phyloP scores from a whole-genome alignment of 2,888 invertebrate species.

The Athalia rosae region DNA sequence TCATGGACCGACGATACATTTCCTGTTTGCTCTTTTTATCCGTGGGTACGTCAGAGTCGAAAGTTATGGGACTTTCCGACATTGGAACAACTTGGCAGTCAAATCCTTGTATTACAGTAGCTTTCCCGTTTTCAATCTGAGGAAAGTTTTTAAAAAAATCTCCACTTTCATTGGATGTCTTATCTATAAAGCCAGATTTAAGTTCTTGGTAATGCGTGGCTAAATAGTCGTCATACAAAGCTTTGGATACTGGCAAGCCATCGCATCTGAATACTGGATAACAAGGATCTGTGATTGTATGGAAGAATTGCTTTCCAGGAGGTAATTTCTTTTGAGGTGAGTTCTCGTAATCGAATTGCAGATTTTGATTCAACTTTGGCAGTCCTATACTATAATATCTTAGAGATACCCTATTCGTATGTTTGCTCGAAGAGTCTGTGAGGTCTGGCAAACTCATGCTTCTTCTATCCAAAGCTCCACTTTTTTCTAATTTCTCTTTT shows the following conservation, averaged over 20 bases:
- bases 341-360: slow-evolving; percentile 56
- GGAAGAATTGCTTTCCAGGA: slow-evolving; percentile 74
- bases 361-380: slow-evolving; percentile 68
- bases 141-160: slow-evolving; percentile 49
- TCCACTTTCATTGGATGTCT: slow-evolving; percentile 54
- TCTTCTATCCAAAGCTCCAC: slow-evolving; percentile 60
- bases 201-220: slow-evolving; percentile 80
- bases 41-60: slow-evolving; percentile 57
- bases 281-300: slow-evolving; percentile 86
- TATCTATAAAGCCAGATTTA: slow-evolving; percentile 63
- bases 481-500: slow-evolving; percentile 56
- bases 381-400: slow-evolving; percentile 76
- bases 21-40: slow-evolving; percentile 68
- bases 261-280: slow-evolving; percentile 86
- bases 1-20: slow-evolving; percentile 76
- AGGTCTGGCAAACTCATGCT: slow-evolving; percentile 80
- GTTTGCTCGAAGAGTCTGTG: slow-evolving; percentile 77
- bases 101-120: slow-evolving; percentile 22
- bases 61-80: slow-evolving; percentile 47
- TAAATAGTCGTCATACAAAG: slow-evolving; percentile 82
- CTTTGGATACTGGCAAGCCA: slow-evolving; percentile 84
- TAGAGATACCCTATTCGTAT: slow-evolving; percentile 77
- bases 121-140: not conserved
- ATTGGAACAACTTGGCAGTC: slow-evolving; percentile 30
- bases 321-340: slow-evolving; percentile 68